A percentile compares a stretch with the other conserved stretches of the same genome.
Evolutionary conservation across 2,888 invertebrate genomes (phyloP).

Genomic region (Caenorhabditis drosophilae): DNA sequence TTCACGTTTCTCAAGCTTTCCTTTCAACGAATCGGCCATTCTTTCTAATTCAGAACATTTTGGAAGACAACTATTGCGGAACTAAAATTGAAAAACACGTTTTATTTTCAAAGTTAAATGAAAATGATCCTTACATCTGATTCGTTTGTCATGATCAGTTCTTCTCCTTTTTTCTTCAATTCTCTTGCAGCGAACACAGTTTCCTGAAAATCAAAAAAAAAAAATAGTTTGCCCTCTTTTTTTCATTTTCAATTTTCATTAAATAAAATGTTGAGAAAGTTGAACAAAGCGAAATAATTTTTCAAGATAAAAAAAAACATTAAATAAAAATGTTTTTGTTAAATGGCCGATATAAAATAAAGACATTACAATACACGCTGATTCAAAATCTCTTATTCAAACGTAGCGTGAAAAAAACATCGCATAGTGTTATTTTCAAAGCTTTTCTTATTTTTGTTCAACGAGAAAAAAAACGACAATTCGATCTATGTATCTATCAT

Average conservation of each 20-base stretch:
- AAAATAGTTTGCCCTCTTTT: too few species aligned
- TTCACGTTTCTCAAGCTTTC: slow-evolving; percentile 75
- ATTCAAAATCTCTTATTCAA: too few species aligned
- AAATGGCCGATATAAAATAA: too few species aligned
- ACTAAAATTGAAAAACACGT: slow-evolving; percentile 17
- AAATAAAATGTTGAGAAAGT: too few species aligned
- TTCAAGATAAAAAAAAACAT: neutral
- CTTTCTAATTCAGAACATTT: slow-evolving; percentile 91
- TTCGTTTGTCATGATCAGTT: slow-evolving; percentile 72
- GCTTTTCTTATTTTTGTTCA: too few species aligned
- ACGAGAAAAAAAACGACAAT: too few species aligned
- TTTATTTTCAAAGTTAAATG: neutral
- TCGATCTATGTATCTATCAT: too few species aligned
- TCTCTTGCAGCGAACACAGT: slow-evolving; percentile 84
- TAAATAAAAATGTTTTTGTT: neutral
- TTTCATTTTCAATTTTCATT: too few species aligned
- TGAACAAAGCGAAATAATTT: too few species aligned
- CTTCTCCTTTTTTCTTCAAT: slow-evolving; percentile 80
- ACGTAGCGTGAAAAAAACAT: too few species aligned
- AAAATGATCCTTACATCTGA: slow-evolving; percentile 34
- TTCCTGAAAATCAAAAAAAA: slow-evolving; percentile 73
- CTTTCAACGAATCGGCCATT: slow-evolving; percentile 82
- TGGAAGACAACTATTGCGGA: slow-evolving; percentile 84
- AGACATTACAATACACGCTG: too few species aligned
- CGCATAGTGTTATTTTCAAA: too few species aligned